These are phyloP conservation scores for Pachliopta kotzebuea DNA, from an alignment of 2,888 invertebrate species.

Conservation along the genomic window DNA sequence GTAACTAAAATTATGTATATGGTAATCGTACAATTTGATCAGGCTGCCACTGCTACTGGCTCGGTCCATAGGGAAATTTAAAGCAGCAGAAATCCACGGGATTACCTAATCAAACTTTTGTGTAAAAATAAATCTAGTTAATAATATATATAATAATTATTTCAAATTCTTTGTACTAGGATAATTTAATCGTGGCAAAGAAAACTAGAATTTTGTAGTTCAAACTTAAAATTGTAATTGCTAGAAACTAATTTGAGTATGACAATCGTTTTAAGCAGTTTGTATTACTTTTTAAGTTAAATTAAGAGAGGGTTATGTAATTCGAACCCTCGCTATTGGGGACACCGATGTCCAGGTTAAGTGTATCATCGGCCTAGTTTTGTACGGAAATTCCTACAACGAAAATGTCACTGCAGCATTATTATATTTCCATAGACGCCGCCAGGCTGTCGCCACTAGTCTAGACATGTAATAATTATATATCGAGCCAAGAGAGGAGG, in stretches of 20 bases:
- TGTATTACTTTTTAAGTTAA: not conserved
- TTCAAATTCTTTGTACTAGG: too few relatives aligned
- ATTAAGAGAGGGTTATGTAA: slow-evolving; percentile 16
- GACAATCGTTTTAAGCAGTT: too few relatives aligned
- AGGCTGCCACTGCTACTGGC: not conserved
- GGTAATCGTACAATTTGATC: slow-evolving; percentile 9
- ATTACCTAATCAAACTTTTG: slow-evolving; percentile 23
- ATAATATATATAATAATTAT: too few relatives aligned
- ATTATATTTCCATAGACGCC: slow-evolving; percentile 61
- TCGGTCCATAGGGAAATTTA: slow-evolving; percentile 25
- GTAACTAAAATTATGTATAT: slow-evolving; percentile 7
- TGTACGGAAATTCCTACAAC: slow-evolving; percentile 34
- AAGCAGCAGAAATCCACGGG: not conserved
- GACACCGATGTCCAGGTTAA: slow-evolving; percentile 1
- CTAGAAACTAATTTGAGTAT: too few relatives aligned
- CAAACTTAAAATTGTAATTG: too few relatives aligned
- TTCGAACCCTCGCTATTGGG: not conserved
- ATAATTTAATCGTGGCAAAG: too few relatives aligned
- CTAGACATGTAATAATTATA: slow-evolving; percentile 76
- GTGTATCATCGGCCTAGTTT: slow-evolving; percentile 30
- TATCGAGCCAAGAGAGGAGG: slow-evolving; percentile 67
- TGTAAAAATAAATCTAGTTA: too few relatives aligned
- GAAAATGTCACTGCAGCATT: slow-evolving; percentile 49
- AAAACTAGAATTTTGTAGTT: too few relatives aligned
- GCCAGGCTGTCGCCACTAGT: slow-evolving; percentile 69